These are phyloP conservation scores for Sebastes oblongus DNA, from an alignment of 2,797 vertebrate species.

Conservation along the genomic window DNA sequence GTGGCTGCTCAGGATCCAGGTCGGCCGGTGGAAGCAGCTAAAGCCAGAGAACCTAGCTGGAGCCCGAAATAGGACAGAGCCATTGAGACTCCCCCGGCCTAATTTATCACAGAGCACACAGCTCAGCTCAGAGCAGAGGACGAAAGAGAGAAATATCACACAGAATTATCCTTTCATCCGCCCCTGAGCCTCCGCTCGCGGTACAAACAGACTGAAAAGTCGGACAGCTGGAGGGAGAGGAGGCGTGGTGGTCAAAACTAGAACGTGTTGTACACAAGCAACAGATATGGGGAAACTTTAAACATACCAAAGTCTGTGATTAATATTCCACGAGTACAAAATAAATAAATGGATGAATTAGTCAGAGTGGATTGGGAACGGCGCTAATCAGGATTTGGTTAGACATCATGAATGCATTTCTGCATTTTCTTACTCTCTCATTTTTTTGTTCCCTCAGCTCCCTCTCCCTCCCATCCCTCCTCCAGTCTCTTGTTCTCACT, in stretches of 20 bases:
- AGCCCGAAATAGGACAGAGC: constrained; percentile 77
- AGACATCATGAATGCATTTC: constrained; percentile 6
- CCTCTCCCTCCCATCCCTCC: constrained; percentile 23
- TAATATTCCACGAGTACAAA: constrained; percentile 46
- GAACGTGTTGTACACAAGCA: neutral
- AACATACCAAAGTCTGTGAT: constrained; percentile 37
- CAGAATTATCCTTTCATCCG: constrained; percentile 60
- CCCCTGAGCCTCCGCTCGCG: constrained; percentile 19
- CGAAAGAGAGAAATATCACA: constrained; percentile 59
- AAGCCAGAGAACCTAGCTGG: constrained; percentile 55
- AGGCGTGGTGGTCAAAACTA: constrained; percentile 16
- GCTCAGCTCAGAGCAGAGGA: constrained; percentile 48
- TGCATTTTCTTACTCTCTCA: constrained; percentile 1
- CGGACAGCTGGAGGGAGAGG: constrained; percentile 14
- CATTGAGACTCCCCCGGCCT: constrained; percentile 67
- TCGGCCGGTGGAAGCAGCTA: constrained; percentile 28
- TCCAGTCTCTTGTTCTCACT: constrained; percentile 32
- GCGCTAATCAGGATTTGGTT: constrained; percentile 18
- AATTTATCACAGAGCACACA: constrained; percentile 65
- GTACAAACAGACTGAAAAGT: constrained; percentile 36
- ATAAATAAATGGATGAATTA: constrained; percentile 54
- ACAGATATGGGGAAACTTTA: constrained; percentile 23
- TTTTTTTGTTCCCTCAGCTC: neutral
- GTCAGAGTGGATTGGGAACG: constrained; percentile 3
- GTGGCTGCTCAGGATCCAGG: constrained; percentile 45